These are phyloP conservation scores for Xyliphius kryptos DNA, from an alignment of 2,113 vertebrate species.

Conservation along the genomic window DNA sequence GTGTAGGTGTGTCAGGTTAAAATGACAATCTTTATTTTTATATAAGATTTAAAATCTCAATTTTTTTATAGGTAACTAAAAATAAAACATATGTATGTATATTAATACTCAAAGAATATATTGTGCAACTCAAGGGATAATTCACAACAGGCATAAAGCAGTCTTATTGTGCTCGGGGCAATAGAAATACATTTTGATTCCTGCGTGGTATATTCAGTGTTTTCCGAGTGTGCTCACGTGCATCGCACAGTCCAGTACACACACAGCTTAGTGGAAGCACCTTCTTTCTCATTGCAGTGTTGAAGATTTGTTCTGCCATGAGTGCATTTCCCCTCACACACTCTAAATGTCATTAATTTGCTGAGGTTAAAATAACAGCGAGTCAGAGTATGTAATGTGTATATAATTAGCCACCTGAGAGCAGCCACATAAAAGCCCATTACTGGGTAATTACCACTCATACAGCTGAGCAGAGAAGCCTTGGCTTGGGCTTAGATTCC, in stretches of 20 bases:
- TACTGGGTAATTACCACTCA: conserved; percentile 66
- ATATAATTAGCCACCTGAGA: conserved; percentile 73
- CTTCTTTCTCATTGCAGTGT: conserved; percentile 32
- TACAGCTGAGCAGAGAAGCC: conserved; percentile 60
- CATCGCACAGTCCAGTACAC: conserved; percentile 12
- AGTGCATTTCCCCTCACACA: conserved; percentile 52
- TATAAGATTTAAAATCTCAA: too few relatives aligned
- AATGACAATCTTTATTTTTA: too few relatives aligned
- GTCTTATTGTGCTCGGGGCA: too few relatives aligned
- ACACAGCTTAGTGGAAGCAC: conserved; percentile 16
- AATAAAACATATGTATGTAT: too few relatives aligned
- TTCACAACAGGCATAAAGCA: too few relatives aligned
- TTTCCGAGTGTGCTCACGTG: not conserved
- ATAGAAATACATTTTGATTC: not conserved
- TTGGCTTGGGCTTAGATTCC: conserved; percentile 59
- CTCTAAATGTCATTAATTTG: conserved; percentile 64
- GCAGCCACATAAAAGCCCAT: conserved; percentile 69
- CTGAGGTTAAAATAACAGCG: conserved; percentile 67
- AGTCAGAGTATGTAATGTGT: conserved; percentile 65
- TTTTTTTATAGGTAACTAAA: too few relatives aligned
- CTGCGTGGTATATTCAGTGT: not conserved
- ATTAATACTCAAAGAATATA: too few relatives aligned
- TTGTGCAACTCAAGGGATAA: too few relatives aligned
- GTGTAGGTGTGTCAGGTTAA: not conserved
- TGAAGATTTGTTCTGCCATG: conserved; percentile 42